Percentiles rank a stretch among this genome's conserved stretches.
These are phyloP conservation scores for Grantiella picta DNA, from an alignment of 2,113 vertebrate species.

Conservation along the genomic window DNA sequence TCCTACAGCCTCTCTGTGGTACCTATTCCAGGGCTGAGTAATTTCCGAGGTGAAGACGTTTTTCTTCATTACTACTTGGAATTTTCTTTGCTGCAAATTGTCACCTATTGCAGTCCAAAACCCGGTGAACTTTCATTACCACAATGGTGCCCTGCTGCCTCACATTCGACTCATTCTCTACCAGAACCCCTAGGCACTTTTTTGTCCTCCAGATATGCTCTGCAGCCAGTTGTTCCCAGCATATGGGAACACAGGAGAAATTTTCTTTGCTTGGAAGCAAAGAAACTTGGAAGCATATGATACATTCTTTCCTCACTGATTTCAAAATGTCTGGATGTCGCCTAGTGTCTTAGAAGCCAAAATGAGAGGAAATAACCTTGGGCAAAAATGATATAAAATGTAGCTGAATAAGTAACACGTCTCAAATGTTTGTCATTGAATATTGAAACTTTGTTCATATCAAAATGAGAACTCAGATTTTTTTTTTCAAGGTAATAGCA, in stretches of 20 bases:
- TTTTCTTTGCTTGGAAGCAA: not conserved
- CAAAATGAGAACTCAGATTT: not conserved
- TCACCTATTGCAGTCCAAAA: not conserved
- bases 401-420: not conserved
- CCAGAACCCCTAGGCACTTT: not conserved
- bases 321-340: not conserved
- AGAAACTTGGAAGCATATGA: not conserved
- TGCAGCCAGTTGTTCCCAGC: not conserved
- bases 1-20: not conserved
- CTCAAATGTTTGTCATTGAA: not conserved
- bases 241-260: not conserved
- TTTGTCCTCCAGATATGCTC: not conserved
- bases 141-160: accelerated
- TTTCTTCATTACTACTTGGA: not conserved
- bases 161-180: not conserved
- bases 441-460: not conserved
- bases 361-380: not conserved
- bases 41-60: not conserved
- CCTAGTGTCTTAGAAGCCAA: not conserved
- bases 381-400: not conserved
- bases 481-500: not conserved
- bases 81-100: not conserved
- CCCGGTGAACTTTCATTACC: not conserved
- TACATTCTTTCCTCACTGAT: not conserved
- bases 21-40: not conserved